Percentiles rank a stretch among this genome's conserved stretches.
Conservation (phyloP, 2,797 vertebrate species). For the Scomberomorus guttatus region DNA sequence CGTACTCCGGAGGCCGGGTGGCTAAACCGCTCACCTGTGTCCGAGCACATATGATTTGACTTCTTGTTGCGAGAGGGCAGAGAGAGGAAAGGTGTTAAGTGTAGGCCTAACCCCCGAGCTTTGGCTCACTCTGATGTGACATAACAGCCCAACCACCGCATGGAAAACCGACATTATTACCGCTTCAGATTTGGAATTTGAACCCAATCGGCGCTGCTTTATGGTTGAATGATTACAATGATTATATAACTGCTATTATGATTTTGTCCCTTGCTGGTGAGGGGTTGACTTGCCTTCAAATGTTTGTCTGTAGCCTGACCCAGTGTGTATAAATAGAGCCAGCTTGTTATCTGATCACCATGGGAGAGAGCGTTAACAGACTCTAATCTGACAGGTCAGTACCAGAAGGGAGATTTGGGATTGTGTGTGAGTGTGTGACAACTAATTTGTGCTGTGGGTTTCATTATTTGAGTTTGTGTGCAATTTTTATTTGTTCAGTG, state of each 20-base stretch:
- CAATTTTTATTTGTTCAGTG: not conserved
- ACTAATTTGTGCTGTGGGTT: constrained; percentile 36
- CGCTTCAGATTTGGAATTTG: constrained; percentile 54
- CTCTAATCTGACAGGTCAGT: constrained; percentile 79
- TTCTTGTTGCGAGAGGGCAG: not conserved
- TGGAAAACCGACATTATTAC: constrained; percentile 13
- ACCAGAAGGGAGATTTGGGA: constrained; percentile 60
- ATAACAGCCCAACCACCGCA: not conserved
- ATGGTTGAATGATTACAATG: constrained; percentile 6
- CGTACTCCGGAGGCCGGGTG: not conserved
- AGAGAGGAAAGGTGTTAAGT: constrained; percentile 11
- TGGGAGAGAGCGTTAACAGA: constrained; percentile 77
- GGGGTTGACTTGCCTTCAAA: constrained; percentile 33
- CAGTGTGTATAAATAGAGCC: constrained; percentile 83
- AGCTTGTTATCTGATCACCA: constrained; percentile 83
- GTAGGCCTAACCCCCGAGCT: constrained; percentile 6
- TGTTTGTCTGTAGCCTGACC: constrained; percentile 76
- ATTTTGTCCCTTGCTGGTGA: constrained; percentile 11
- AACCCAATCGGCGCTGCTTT: constrained; percentile 29
- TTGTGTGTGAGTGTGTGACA: constrained; percentile 37
- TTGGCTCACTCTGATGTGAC: constrained; percentile 6
- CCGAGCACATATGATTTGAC: not conserved
- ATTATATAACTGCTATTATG: not conserved
- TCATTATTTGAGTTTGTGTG: constrained; percentile 11
- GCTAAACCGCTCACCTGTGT: constrained; percentile 21